Base-by-base conservation (phyloP, 2,113 vertebrate genomes). In the Stomatorhinus ivindoensis region DNA sequence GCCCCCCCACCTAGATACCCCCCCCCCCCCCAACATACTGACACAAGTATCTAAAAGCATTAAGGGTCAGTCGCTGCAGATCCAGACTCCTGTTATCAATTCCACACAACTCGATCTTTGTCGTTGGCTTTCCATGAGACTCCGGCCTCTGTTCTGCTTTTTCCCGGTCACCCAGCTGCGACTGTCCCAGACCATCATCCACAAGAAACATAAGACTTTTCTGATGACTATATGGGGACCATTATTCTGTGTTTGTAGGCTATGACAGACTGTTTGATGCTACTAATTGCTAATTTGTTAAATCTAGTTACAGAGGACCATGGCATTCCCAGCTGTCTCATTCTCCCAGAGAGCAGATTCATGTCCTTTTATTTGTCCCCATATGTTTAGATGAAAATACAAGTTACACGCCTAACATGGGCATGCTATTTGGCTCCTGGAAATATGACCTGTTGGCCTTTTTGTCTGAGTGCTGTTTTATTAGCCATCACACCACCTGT, bases 1-100 rank as follows among this genome's bases (percentile, higher is more conserved):
- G 90, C 58, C n/a, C 87, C n/a, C 35, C 5, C 47, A 51, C 46
- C 42, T 27, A 31, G 21, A 50, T 5, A 44, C 8, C 92, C 90
- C 24, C 47, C 47, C 10, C n/a, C 65, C 61, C 24, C 61, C 65
- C 10, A 39, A 76, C 69, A 76, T 39, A 31, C 27, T 69, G 15
- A 69, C 27, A 76, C 13, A 76, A 35, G 24, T 13, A 39, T 76
- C 13, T 39, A 76, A 19, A 19, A 76, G 13, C 73, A 76, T 42
- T 76, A 76, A 15, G 10, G 5, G 35, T 3, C 31, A 73, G 65
- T 13, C 31, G 0, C n/a, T 35, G 31, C 65, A 76, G 69, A 76
- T 39, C 27, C 58, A 65, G 9, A 65, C 9, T 69, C 61, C 73
- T 80, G 31, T 19, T 42, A 19, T 21, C 35, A 2, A 80, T 42